phyloP scores from a whole-genome alignment of 1,140 invertebrate species.

The Gryllus bimaculatus region DNA sequence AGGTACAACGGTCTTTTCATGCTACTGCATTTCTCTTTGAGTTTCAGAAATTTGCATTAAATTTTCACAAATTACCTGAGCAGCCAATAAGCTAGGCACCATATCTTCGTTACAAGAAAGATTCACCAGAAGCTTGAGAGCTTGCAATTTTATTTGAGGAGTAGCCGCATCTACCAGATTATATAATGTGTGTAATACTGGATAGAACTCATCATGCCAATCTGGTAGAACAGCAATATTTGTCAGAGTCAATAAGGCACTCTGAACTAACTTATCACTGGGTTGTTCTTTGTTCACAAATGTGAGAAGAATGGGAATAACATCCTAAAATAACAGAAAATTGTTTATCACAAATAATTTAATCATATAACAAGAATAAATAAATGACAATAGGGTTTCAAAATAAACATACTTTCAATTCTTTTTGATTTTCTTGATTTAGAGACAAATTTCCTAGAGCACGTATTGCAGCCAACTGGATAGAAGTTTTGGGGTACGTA shows the following conservation, averaged over 20 bases:
- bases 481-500: constrained; percentile 31
- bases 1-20: background rate
- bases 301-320: constrained; percentile 36
- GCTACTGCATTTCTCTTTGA: background rate
- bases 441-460: constrained; percentile 44
- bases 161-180: constrained; percentile 33
- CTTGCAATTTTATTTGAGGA: constrained; percentile 40
- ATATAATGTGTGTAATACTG: constrained; percentile 35
- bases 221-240: constrained; percentile 40
- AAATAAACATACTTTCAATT: constrained; percentile 37
- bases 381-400: background rate
- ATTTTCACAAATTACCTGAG: constrained; percentile 39
- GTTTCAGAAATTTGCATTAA: background rate
- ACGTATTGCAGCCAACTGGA: constrained; percentile 36
- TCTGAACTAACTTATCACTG: constrained; percentile 29
- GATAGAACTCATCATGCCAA: constrained; percentile 39
- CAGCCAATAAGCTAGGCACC: constrained; percentile 50
- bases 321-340: constrained; percentile 29
- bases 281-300: constrained; percentile 30
- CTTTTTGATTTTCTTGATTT: constrained; percentile 43
- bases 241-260: constrained; percentile 36
- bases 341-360: background rate
- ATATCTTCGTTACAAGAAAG: constrained; percentile 52
- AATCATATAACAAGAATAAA: background rate
- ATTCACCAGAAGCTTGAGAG: constrained; percentile 53